Percentiles rank a stretch among this genome's conserved stretches.
Evolutionary conservation across 2,888 invertebrate species (phyloP).

Genomic region (Colletes collaris): DNA sequence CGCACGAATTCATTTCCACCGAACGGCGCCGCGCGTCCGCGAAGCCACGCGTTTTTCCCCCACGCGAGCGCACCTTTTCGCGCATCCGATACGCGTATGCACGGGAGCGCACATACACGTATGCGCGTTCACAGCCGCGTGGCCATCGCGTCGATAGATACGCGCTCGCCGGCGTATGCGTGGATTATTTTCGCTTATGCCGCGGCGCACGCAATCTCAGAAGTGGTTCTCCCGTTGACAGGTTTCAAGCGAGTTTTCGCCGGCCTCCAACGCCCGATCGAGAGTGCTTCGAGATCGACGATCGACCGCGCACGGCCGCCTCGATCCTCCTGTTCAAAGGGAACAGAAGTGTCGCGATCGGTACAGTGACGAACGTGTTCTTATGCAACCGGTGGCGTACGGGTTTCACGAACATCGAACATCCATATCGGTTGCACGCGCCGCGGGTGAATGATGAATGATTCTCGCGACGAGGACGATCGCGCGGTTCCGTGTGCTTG

Average conservation of each 20-base stretch:
- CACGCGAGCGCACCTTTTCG: not conserved
- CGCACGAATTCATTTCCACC: constrained; percentile 4
- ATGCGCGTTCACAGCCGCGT: not conserved
- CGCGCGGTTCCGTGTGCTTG: constrained; percentile 12
- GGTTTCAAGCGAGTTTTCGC: constrained; percentile 64
- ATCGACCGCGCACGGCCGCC: not conserved
- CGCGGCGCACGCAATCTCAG: constrained; percentile 76
- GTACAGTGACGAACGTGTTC: constrained; percentile 4
- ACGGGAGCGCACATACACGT: not conserved
- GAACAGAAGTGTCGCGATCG: too few species aligned
- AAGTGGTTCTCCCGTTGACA: constrained; percentile 77
- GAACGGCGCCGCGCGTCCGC: not conserved
- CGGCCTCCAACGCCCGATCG: constrained; percentile 32
- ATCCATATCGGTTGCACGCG: not conserved
- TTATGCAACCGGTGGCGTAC: constrained; percentile 29
- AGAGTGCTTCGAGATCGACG: constrained; percentile 12
- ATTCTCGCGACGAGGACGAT: constrained; percentile 7
- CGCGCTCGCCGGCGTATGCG: constrained; percentile 42
- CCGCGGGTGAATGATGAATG: constrained; percentile 41
- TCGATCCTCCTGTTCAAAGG: not conserved
- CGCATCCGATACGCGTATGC: not conserved
- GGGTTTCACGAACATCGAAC: constrained; percentile 5
- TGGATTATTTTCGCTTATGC: constrained; percentile 77
- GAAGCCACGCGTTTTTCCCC: constrained; percentile 1
- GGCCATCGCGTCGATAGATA: not conserved